Base-by-base conservation (phyloP, 1,140 invertebrate species). In the Hestina assimilis region DNA sequence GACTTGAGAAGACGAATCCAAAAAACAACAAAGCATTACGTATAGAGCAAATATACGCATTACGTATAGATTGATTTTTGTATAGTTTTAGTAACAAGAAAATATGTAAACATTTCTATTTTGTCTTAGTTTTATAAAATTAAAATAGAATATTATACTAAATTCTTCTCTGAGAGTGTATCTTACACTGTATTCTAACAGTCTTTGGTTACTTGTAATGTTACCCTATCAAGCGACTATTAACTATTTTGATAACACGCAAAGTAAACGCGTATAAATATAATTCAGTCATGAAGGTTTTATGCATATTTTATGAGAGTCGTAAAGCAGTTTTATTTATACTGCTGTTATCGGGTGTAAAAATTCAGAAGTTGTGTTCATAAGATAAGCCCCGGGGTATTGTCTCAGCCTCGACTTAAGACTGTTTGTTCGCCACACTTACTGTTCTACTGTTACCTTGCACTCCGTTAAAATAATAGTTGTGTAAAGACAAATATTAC, bases 261-360 rank as follows among this genome's bases (percentile, higher is more conserved):
- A 42, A 47, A 47, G 53, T 35, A 29, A 55, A 42, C 14, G 31
- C 35, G 12, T 41, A 48, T 50, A 58, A 58, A 52, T 48, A 48
- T 50, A 17, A 46, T 28, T 38, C 43, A 59, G 24, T 4, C 40
- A 15, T 52, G 48, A 59, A 59, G 56, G 48, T 51, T 41, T 52
- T 50, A 51, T 48, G 45, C 33, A 57, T 59, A 59, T 52, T 59
- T 51, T 59, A 59, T 23, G 31, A 59, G 55, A 14, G 46, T 29
- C 40, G 38, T 48, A 42, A 48, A 48, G 23, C 42, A 35, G 28
- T 29, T 33, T 46, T 43, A 46, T 59, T 59, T 46, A 59, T 59
- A 51, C 31, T 29, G 31, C 29, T 55, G 47, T 59, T 59, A 59
- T 59, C 56, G 47, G 56, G 24, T 45, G 56, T 59, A 59, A 59